Conservation (phyloP, 2,797 vertebrate genomes). For the Paguma larvata region DNA sequence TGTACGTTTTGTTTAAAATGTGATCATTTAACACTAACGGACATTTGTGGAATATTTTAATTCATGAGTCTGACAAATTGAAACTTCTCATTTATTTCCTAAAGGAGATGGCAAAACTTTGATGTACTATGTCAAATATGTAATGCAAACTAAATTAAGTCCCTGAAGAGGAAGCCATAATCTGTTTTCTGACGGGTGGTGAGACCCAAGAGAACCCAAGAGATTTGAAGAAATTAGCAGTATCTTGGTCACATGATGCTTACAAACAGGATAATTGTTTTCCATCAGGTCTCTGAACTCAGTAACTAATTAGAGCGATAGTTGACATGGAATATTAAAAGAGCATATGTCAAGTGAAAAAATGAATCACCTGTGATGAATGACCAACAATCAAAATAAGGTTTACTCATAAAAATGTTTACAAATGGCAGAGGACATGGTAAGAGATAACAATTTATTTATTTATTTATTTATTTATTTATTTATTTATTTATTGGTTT, state of each 20-base stretch:
- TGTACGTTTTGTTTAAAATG: neutral
- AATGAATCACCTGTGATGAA: neutral
- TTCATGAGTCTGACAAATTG: slow-evolving; percentile 25
- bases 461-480: neutral
- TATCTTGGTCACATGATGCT: neutral
- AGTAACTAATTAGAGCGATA: neutral
- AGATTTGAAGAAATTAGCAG: neutral
- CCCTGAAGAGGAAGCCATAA: neutral
- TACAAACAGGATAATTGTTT: neutral
- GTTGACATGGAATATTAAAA: neutral
- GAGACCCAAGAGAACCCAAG: neutral
- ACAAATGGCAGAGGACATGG: neutral
- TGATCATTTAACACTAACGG: slow-evolving; percentile 33
- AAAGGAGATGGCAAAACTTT: neutral
- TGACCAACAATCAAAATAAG: neutral
- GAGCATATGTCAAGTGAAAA: neutral
- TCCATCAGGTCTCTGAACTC: neutral
- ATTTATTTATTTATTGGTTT: neutral
- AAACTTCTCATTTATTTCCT: neutral
- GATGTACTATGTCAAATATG: neutral
- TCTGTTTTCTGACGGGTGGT: neutral
- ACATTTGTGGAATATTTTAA: neutral
- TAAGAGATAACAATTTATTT: neutral
- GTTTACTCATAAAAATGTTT: neutral
- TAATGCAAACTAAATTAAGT: neutral